Evolutionary conservation across 1,140 invertebrate species (phyloP), one percentile per base, ranked within the genome.

Genomic region (Sitodiplosis mosellana): DNA sequence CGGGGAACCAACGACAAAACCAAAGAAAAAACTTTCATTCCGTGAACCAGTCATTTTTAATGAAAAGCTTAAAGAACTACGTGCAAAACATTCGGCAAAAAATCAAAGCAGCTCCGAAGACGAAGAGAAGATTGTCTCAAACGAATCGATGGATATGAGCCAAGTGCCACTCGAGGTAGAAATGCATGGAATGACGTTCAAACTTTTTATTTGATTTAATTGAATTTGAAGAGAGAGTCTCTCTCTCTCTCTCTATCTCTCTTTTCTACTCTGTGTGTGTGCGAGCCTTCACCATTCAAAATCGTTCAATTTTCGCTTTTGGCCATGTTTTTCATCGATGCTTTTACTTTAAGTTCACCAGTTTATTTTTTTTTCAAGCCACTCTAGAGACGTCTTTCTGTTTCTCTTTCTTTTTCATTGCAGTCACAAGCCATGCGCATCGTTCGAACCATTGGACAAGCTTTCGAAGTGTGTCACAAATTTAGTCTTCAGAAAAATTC

Each of bases 401-500:
- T 22, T 15, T 14, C 22, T 33, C 18, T 46, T 20, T 33, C 43
- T 53, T 57, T 66, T 51, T 54, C 55, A 51, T 73, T 75, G 40
- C 78, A 98, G 93, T 93, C 83, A 67, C 91, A 97, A 73, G 94
- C 94, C 4, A 93, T 96, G 87, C 75, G 85, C 57, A 88, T 98
- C 54, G 94, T 98, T 36, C 76, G 93, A 57, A 98, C 93, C 1
- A 91, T 99, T 51, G 93, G 94, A 33, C 93, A 98, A 70, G 94
- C 94, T 17, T 99, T 99, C 70, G 94, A 98, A 70, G 91, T 98
- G 59, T 97, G 92, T 73, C 92, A 98, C 76, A 95, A 95, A 71
- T 75, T 87, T 65, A 82, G 81, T 56, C 63, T 72, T 56, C 54
- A 71, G 56, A 64, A 62, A 57, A 64, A 64, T 61, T 62, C 61